phyloP scores from a whole-genome alignment of 2,888 invertebrate genomes.

The Xylota sylvarum region DNA sequence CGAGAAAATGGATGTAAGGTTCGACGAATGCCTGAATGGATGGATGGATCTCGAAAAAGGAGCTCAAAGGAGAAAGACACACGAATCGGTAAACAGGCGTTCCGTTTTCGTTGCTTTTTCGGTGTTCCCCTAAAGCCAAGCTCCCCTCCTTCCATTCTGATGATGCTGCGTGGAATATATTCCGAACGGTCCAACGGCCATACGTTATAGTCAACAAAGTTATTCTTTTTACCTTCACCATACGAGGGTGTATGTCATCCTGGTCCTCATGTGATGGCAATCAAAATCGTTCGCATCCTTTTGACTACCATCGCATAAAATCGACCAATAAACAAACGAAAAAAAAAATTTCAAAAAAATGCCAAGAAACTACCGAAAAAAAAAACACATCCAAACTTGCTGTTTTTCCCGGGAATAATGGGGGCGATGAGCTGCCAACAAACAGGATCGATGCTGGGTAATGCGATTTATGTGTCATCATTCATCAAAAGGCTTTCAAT shows the following conservation, averaged over 20 bases:
- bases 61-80: slow-evolving; percentile 60
- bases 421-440: slow-evolving; percentile 20
- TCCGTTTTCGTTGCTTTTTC: slow-evolving; percentile 45
- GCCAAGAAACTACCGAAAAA: slow-evolving; percentile 14
- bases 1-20: slow-evolving; percentile 9
- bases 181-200: slow-evolving; percentile 4
- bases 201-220: slow-evolving; percentile 39
- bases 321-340: slow-evolving; percentile 30
- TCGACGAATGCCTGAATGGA: slow-evolving; percentile 51
- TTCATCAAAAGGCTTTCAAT: slow-evolving; percentile 40
- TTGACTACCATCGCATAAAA: slow-evolving; percentile 51
- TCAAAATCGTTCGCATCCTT: slow-evolving; percentile 50
- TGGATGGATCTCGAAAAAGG: slow-evolving; percentile 66
- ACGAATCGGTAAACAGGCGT: slow-evolving; percentile 71
- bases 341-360: slow-evolving; percentile 10
- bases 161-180: neutral
- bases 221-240: slow-evolving; percentile 1
- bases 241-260: slow-evolving; percentile 45
- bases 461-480: slow-evolving; percentile 59
- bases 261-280: slow-evolving; percentile 44
- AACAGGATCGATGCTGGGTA: slow-evolving; percentile 39
- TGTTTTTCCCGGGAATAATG: slow-evolving; percentile 15
- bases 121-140: neutral
- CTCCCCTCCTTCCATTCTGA: neutral
- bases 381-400: slow-evolving; percentile 14